Percentiles rank a stretch among this genome's conserved stretches.
phyloP scores from a whole-genome alignment of 2,797 vertebrate species.

The Catamblyrhynchus diadema region DNA sequence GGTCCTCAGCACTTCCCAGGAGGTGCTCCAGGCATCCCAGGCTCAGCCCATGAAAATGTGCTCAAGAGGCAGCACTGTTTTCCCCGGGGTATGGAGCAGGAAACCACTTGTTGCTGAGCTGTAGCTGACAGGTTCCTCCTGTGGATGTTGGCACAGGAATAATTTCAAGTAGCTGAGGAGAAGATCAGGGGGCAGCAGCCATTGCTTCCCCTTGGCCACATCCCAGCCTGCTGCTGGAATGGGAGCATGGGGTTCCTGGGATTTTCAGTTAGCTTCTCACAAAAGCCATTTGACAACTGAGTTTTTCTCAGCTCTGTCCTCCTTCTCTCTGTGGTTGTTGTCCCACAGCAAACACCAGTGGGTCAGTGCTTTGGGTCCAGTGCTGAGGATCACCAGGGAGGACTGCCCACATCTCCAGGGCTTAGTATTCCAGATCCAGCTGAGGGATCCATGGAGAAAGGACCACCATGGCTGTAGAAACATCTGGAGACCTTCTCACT shows the following conservation, averaged over 20 bases:
- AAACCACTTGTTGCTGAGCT: background rate
- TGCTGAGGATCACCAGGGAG: background rate
- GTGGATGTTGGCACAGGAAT: background rate
- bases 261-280: background rate
- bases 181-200: background rate
- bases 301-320: background rate
- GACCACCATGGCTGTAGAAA: background rate
- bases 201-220: fast-evolving
- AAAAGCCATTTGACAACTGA: background rate
- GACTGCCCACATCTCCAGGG: background rate
- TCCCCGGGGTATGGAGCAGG: background rate
- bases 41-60: background rate
- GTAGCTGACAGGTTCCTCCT: background rate
- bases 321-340: fast-evolving
- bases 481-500: background rate
- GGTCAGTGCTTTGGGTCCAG: background rate
- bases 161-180: background rate
- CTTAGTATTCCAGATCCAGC: background rate
- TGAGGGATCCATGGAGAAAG: background rate
- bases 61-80: background rate
- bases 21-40: background rate
- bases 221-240: background rate
- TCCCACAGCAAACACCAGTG: background rate
- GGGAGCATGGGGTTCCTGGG: fast-evolving
- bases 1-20: background rate